phyloP scores from a whole-genome alignment of 2,113 vertebrate genomes.

The Dryoscopus gambensis region DNA sequence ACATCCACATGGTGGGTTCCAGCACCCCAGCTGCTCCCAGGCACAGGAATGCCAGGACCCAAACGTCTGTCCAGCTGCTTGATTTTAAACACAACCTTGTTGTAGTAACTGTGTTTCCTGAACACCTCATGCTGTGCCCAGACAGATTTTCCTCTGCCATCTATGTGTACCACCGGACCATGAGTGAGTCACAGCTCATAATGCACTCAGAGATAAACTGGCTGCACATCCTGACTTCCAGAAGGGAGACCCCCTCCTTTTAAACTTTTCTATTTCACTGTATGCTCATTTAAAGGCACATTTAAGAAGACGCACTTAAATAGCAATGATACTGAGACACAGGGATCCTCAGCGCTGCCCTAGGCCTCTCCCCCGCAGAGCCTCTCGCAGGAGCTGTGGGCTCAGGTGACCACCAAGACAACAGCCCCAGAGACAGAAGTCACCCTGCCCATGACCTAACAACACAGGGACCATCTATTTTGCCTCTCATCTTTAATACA shows the following conservation, averaged over 20 bases:
- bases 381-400: not conserved
- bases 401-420: not conserved
- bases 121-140: not conserved
- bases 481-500: not conserved
- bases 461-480: not conserved
- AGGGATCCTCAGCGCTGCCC: not conserved
- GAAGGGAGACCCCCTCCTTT: not conserved
- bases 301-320: not conserved
- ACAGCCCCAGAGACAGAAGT: not conserved
- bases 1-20: accelerated
- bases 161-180: not conserved
- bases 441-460: not conserved
- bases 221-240: not conserved
- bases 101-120: not conserved
- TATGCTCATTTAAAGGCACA: not conserved
- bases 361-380: not conserved
- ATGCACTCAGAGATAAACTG: not conserved
- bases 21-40: not conserved
- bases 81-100: not conserved
- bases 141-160: not conserved
- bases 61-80: not conserved
- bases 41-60: not conserved
- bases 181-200: accelerated
- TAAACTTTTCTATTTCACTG: not conserved
- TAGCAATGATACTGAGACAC: not conserved